phyloP scores from a whole-genome alignment of 1,140 invertebrate species.

The Leptinotarsa texana region DNA sequence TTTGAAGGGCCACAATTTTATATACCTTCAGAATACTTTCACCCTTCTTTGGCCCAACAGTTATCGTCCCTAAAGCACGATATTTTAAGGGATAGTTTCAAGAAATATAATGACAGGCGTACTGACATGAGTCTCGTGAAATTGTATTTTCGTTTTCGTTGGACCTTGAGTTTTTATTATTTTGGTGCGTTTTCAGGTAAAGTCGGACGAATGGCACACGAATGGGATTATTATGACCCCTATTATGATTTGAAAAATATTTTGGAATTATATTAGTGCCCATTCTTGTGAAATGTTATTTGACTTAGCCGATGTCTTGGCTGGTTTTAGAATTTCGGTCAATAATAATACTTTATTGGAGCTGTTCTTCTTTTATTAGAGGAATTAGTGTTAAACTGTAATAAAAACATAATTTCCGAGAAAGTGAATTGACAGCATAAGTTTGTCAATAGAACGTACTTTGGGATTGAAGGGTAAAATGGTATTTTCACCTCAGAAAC shows the following conservation, averaged over 20 bases:
- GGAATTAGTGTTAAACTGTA: neutral
- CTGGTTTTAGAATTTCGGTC: neutral
- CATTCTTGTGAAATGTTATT: neutral
- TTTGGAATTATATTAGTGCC: slow-evolving; percentile 8
- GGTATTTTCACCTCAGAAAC: neutral
- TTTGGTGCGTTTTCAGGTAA: neutral
- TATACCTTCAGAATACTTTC: neutral
- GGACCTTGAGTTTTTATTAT: slow-evolving; percentile 1
- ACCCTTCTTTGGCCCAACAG: neutral
- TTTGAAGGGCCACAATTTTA: neutral
- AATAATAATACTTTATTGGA: too few species aligned
- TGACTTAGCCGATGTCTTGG: neutral
- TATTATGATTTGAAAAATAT: slow-evolving; percentile 3
- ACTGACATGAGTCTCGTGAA: neutral
- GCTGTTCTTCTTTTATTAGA: neutral
- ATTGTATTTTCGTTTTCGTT: neutral
- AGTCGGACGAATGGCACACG: neutral
- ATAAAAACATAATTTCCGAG: neutral
- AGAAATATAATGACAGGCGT: too few species aligned
- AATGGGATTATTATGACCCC: neutral
- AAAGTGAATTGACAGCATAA: neutral
- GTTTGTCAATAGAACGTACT: neutral
- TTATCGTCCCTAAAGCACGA: neutral
- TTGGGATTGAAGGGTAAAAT: neutral
- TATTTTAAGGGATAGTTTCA: too few species aligned